Percentiles rank a stretch among this genome's conserved stretches.
phyloP scores from a whole-genome alignment of 2,888 invertebrate species.

The Cotesia congregata region DNA sequence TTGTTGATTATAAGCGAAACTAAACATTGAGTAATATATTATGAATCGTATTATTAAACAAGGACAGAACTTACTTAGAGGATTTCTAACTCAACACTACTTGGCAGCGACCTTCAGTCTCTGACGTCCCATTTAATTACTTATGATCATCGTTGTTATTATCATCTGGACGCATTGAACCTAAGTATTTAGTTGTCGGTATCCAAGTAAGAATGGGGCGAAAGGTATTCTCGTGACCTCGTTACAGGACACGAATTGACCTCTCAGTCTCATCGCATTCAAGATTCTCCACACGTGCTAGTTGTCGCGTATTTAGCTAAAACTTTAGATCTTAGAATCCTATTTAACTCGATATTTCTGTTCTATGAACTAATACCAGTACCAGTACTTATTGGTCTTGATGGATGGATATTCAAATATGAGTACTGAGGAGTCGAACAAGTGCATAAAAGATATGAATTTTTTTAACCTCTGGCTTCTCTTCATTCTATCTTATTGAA shows the following conservation, averaged over 20 bases:
- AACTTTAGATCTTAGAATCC: neutral
- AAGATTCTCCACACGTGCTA: slow-evolving; percentile 7
- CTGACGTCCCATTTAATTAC: too few relatives aligned
- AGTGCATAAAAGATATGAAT: neutral
- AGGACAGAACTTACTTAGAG: too few relatives aligned
- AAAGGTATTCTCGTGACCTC: slow-evolving; percentile 11
- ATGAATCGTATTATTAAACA: too few relatives aligned
- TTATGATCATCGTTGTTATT: too few relatives aligned
- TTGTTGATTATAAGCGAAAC: too few relatives aligned
- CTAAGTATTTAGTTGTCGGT: neutral
- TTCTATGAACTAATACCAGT: neutral
- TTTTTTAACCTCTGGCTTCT: too few relatives aligned
- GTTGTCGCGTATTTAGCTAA: neutral
- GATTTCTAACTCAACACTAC: too few relatives aligned
- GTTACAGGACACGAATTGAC: neutral
- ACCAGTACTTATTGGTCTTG: neutral
- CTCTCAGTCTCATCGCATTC: neutral
- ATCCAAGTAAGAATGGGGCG: neutral
- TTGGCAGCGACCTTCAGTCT: too few relatives aligned
- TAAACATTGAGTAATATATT: too few relatives aligned
- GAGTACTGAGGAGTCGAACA: neutral
- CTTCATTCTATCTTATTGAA: neutral
- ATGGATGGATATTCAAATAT: neutral
- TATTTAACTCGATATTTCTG: neutral
- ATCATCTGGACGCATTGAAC: too few relatives aligned